phyloP scores from a whole-genome alignment of 2,888 invertebrate genomes.

The Liposcelis brunnea region DNA sequence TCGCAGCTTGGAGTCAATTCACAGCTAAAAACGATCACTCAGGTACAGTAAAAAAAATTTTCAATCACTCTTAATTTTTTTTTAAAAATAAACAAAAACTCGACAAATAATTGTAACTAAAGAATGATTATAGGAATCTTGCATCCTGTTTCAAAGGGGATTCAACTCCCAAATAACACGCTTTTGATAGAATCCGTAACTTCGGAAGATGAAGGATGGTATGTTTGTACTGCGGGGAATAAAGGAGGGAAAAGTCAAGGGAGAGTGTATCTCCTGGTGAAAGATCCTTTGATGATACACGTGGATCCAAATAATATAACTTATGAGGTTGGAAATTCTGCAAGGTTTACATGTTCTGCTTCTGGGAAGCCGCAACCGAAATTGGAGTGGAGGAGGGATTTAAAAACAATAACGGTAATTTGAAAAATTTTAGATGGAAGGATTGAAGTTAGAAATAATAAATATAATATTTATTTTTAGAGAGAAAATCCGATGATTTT shows the following conservation, averaged over 20 bases:
- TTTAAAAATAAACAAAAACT: neutral
- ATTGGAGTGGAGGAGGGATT: conserved; percentile 13
- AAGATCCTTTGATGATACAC: conserved; percentile 12
- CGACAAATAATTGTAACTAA: neutral
- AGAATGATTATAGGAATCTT: conserved; percentile 1
- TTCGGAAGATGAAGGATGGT: conserved; percentile 28
- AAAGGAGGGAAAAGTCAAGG: conserved; percentile 15
- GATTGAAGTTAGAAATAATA: too few species aligned
- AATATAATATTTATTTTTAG: neutral
- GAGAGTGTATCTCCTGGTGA: conserved; percentile 11
- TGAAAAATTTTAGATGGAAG: too few species aligned
- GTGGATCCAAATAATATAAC: conserved; percentile 12
- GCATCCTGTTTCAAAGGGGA: conserved; percentile 1
- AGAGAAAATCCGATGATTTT: neutral
- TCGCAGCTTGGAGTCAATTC: neutral
- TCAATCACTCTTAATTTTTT: too few species aligned
- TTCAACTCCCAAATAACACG: conserved; percentile 21
- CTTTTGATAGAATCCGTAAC: conserved; percentile 23
- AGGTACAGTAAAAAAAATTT: too few species aligned
- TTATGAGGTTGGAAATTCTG: conserved; percentile 11
- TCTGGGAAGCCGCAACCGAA: conserved; percentile 14
- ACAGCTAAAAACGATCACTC: neutral
- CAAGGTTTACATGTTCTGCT: conserved; percentile 12
- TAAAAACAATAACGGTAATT: neutral
- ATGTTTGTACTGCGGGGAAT: conserved; percentile 21